These are phyloP conservation scores for Thysanoteuthis rhombus DNA, from an alignment of 2,888 invertebrate genomes.

Conservation along the genomic window DNA sequence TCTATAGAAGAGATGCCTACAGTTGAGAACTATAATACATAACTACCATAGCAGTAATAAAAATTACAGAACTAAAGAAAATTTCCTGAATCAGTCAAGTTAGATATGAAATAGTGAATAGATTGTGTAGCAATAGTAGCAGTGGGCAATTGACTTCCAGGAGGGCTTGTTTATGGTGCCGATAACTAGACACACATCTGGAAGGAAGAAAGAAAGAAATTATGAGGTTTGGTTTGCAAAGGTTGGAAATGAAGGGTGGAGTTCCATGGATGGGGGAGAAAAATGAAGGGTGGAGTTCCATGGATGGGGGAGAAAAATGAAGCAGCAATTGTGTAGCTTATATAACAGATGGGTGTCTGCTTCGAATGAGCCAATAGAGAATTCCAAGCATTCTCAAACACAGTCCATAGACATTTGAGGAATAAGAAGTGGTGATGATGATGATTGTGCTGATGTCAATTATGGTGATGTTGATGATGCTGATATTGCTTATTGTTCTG, in stretches of 20 bases:
- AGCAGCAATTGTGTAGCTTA: neutral
- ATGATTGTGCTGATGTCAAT: neutral
- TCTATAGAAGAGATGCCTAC: neutral
- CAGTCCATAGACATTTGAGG: neutral
- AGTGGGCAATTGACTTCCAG: neutral
- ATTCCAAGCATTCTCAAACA: neutral
- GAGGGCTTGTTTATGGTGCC: neutral
- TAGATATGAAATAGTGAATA: neutral
- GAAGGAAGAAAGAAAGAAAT: neutral
- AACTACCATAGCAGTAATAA: neutral
- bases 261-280: neutral
- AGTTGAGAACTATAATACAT: neutral
- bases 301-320: neutral
- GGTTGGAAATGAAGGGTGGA: neutral
- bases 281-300: neutral
- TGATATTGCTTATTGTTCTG: too few species aligned
- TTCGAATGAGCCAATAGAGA: neutral
- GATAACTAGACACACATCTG: neutral
- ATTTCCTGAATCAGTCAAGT: neutral
- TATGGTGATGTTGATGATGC: neutral
- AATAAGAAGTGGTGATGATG: neutral
- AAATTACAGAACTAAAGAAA: neutral
- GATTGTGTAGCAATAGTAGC: neutral
- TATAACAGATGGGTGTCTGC: neutral
- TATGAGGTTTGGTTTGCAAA: neutral